phyloP scores from a whole-genome alignment of 1,140 invertebrate genomes.

The Tetramorium alpestre region DNA sequence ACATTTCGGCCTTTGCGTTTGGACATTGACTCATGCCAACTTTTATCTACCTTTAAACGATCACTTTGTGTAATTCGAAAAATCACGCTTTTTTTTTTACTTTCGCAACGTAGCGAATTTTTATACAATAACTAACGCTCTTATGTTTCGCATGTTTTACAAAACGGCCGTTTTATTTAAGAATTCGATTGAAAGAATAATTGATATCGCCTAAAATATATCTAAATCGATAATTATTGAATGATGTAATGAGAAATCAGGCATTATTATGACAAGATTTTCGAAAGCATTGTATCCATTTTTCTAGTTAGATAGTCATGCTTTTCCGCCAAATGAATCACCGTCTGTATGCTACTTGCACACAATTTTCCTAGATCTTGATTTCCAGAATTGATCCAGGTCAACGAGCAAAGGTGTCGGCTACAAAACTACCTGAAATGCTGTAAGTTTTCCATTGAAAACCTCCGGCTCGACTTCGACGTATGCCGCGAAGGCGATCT shows the following conservation, averaged over 20 bases:
- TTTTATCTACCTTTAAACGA: neutral
- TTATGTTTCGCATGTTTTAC: neutral
- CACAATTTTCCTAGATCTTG: conserved; percentile 70
- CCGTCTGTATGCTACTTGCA: conserved; percentile 62
- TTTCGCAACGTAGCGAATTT: neutral
- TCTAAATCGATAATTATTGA: neutral
- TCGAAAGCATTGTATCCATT: conserved; percentile 38
- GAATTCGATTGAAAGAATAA: neutral
- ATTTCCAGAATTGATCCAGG: conserved; percentile 64
- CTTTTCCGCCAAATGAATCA: conserved; percentile 67
- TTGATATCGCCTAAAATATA: neutral
- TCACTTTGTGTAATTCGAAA: neutral
- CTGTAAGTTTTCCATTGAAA: conserved; percentile 47
- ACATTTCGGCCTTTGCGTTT: conserved; percentile 17
- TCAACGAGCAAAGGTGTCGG: conserved; percentile 56
- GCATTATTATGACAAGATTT: conserved; percentile 26
- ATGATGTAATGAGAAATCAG: conserved; percentile 16
- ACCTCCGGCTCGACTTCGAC: conserved; percentile 22
- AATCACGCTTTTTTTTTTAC: neutral
- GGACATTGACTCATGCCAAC: neutral
- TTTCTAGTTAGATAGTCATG: conserved; percentile 35
- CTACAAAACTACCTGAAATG: conserved; percentile 50
- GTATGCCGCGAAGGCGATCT: conserved; percentile 22
- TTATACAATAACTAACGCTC: neutral
- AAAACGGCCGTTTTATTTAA: neutral